Evolutionary conservation across 2,888 invertebrate species (phyloP).

Genomic region (Belgica antarctica): DNA sequence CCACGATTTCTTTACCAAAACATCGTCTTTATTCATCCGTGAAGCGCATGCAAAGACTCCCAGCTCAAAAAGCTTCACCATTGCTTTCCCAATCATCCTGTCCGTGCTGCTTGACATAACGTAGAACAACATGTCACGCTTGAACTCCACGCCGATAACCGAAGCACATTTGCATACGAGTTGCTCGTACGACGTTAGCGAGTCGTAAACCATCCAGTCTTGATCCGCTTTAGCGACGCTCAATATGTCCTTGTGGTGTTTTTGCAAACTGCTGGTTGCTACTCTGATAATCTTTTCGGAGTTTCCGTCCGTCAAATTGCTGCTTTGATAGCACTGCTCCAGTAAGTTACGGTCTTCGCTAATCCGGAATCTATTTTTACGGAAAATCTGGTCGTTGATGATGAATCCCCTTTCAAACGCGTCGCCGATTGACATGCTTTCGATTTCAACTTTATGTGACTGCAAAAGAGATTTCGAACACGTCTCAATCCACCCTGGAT

Average conservation of each 20-base stretch:
- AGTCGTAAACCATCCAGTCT: conserved; percentile 60
- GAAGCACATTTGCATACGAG: conserved; percentile 64
- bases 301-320: not conserved
- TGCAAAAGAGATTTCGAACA: conserved; percentile 62
- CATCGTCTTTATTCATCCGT: conserved; percentile 57
- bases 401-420: conserved; percentile 49
- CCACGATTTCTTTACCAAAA: conserved; percentile 47
- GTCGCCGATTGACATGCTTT: conserved; percentile 47
- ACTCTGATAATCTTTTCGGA: not conserved
- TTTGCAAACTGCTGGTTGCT: not conserved
- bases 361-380: not conserved
- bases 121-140: conserved; percentile 61
- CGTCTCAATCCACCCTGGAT: conserved; percentile 68
- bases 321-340: not conserved
- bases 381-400: not conserved
- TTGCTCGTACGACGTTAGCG: conserved; percentile 64
- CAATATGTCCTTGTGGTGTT: not conserved
- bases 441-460: conserved; percentile 54
- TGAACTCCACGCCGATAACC: conserved; percentile 64
- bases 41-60: conserved; percentile 62
- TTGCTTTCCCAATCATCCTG: conserved; percentile 59
- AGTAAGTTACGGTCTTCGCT: not conserved
- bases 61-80: conserved; percentile 61
- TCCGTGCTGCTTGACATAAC: conserved; percentile 57
- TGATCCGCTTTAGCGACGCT: not conserved